Percentiles rank a stretch among this genome's conserved stretches.
Evolutionary conservation across 2,113 vertebrate species (phyloP).

Genomic region (Phycodurus eques): DNA sequence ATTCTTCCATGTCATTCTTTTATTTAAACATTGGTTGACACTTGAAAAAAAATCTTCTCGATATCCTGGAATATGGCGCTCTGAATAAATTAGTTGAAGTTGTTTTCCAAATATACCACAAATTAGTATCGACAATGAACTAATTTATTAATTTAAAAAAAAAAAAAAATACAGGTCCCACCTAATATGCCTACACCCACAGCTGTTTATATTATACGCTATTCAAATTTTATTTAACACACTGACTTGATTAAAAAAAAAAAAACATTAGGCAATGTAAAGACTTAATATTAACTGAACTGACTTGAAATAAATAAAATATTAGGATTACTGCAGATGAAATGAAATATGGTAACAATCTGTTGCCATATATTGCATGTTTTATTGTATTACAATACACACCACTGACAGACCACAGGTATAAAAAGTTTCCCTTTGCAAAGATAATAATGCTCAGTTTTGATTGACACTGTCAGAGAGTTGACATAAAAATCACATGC

Average conservation of each 20-base stretch:
- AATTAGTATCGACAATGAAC: neutral
- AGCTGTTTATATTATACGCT: neutral
- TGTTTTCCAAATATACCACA: neutral
- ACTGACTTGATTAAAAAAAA: neutral
- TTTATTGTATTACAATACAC: no score
- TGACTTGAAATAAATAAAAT: no score
- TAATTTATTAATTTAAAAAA: neutral
- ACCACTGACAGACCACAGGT: no score
- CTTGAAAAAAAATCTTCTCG: neutral
- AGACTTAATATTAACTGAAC: no score
- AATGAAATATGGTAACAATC: no score
- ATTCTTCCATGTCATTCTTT: neutral
- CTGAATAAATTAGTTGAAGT: neutral
- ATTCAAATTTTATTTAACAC: neutral
- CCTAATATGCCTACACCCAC: neutral
- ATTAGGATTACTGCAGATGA: no score
- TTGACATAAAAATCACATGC: no score
- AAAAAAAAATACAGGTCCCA: neutral
- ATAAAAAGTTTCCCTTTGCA: no score
- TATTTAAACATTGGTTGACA: neutral
- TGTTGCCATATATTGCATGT: no score
- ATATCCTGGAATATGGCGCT: neutral
- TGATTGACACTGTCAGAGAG: no score
- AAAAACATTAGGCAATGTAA: no score
- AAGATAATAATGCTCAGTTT: no score